Evolutionary conservation across 2,113 vertebrate genomes (phyloP).

Genomic region (Alligator sinensis): DNA sequence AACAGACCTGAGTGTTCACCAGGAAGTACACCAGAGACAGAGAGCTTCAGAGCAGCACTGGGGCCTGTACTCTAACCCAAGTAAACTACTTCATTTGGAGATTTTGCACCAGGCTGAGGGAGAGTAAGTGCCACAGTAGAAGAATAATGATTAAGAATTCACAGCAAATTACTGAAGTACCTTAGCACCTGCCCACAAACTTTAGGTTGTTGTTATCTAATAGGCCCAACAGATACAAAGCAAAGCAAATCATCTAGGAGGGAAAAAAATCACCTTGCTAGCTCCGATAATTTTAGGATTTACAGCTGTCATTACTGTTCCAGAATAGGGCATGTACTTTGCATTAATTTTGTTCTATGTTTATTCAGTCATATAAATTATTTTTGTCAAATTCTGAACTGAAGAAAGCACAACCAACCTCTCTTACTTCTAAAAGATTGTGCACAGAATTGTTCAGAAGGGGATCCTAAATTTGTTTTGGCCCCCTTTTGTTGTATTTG

Average conservation of each 20-base stretch:
- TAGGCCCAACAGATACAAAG: not conserved
- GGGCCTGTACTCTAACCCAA: no score
- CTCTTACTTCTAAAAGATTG: not conserved
- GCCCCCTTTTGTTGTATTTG: not conserved
- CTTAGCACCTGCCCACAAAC: slow-evolving; percentile 53
- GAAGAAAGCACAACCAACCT: not conserved
- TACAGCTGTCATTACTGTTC: not conserved
- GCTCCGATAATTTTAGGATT: not conserved
- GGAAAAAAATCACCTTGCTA: not conserved
- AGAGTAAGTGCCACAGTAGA: not conserved
- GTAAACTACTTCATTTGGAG: no score
- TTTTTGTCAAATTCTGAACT: not conserved
- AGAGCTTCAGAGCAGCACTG: no score
- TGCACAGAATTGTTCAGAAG: not conserved
- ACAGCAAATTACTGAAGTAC: slow-evolving; percentile 37
- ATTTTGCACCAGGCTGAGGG: no score
- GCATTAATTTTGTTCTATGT: rapidly evolving
- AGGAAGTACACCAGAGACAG: no score
- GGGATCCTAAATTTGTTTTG: not conserved
- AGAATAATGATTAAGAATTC: slow-evolving; percentile 24
- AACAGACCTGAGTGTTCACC: no score
- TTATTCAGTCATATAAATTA: not conserved
- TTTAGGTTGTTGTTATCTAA: not conserved
- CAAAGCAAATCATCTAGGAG: not conserved
- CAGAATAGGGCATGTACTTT: not conserved